phyloP scores from a whole-genome alignment of 1,140 invertebrate genomes.

The Hyles vespertilio region DNA sequence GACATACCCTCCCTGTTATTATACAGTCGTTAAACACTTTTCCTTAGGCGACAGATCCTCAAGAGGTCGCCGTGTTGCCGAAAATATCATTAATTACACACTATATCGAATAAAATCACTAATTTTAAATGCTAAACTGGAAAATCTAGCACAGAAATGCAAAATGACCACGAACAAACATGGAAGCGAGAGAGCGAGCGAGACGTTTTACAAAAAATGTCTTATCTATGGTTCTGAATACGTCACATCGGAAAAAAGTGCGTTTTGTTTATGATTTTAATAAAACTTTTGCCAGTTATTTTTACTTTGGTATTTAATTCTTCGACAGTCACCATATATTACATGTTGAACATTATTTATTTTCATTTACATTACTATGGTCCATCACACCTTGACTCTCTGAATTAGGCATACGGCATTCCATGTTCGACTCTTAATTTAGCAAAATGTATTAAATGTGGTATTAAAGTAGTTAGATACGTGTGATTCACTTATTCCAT shows the following conservation, averaged over 20 bases:
- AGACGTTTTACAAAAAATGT: conserved; percentile 53
- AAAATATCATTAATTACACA: conserved; percentile 73
- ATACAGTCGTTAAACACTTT: conserved; percentile 60
- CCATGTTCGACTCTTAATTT: no score
- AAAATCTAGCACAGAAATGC: conserved; percentile 70
- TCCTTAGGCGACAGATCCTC: conserved; percentile 66
- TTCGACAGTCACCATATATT: no score
- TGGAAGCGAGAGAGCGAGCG: conserved; percentile 70
- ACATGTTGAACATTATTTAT: no score
- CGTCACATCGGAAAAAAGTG: conserved; percentile 30
- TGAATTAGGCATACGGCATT: no score
- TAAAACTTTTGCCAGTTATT: no score
- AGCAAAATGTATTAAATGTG: no score
- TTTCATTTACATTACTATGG: no score
- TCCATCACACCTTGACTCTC: no score
- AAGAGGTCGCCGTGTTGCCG: conserved; percentile 62
- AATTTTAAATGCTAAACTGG: conserved; percentile 61
- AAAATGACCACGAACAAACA: conserved; percentile 75
- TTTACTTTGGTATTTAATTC: no score
- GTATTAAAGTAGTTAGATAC: no score
- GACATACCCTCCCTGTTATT: conserved; percentile 74
- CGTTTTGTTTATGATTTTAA: conserved; percentile 20
- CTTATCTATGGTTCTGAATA: conserved; percentile 48
- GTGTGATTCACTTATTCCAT: no score
- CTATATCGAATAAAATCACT: conserved; percentile 57